Base-by-base conservation (phyloP, 2,797 vertebrate genomes). In the Furcifer pardalis region DNA sequence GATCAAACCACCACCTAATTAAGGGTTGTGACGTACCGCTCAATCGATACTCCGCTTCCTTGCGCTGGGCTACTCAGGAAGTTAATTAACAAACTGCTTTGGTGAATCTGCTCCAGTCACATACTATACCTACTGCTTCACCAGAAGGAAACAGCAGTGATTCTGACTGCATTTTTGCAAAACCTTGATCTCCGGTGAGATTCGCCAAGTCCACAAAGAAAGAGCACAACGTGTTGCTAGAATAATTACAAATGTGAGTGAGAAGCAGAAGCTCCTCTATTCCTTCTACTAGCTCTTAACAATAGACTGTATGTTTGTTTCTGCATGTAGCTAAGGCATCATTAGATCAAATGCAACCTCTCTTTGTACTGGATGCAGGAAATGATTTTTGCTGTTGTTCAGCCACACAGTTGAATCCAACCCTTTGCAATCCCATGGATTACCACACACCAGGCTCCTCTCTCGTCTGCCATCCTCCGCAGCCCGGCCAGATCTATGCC, bases 21-120 rank as follows among this genome's bases (percentile, higher is more conserved):
- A 8, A 86, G 82, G 19, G 30, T 63, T 83, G 52, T 74, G 73
- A 87, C 82, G 88, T 87, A 83, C 83, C 71, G 73, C n/a, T 13
- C 27, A 90, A 92, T 89, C 21, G 17, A 93, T 91, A 80, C 79
- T 32, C 56, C 0, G 0, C 78, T 88, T 72, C 90, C 89, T 91
- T 85, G 87, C 88, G 89, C 87, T 52, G 86, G 85, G 82, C 85
- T 84, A 86, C 84, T 90, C 76, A 85, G 88, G 91, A 88, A 88
- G 73, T 93, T 93, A 84, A 88, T 89, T 87, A 78, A 0, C 86
- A n/a, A 92, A 86, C 81, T 82, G 80, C 88, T 86, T 82, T 87
- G 77, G 0, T 12, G 40, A 80, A 88, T 60, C 86, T 62, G 40
- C 40, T 87, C 85, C 86, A 85, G 21, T 89, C 73, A 86, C 83